A percentile compares a stretch with the other conserved stretches of the same genome.
These are phyloP conservation scores for Pachycephala philippinensis DNA, from an alignment of 2,113 vertebrate genomes.

Conservation along the genomic window DNA sequence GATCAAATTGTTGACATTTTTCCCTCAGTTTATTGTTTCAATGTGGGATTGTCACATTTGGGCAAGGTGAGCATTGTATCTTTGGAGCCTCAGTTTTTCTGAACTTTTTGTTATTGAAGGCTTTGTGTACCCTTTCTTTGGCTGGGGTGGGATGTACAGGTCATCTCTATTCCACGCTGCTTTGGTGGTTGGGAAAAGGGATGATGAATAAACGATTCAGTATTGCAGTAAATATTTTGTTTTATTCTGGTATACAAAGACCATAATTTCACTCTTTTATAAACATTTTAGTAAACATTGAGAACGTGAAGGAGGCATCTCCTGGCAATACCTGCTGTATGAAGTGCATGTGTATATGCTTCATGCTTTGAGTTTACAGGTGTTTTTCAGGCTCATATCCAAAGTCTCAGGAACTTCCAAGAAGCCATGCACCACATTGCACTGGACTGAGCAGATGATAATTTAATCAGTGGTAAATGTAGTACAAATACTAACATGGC, in stretches of 20 bases:
- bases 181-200: neutral
- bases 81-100: neutral
- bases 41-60: neutral
- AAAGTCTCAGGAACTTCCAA: neutral
- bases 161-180: neutral
- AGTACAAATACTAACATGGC: neutral
- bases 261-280: neutral
- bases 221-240: neutral
- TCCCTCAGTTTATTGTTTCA: neutral
- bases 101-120: neutral
- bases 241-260: neutral
- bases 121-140: neutral
- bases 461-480: neutral
- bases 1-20: neutral
- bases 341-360: neutral
- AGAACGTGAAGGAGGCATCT: neutral
- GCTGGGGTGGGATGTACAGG: neutral
- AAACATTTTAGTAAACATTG: neutral
- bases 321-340: neutral
- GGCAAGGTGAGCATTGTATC: neutral
- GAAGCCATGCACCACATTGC: neutral
- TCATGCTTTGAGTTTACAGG: neutral
- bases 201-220: neutral
- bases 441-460: neutral
- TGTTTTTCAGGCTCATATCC: neutral